These are phyloP conservation scores for Antennarius striatus DNA, from an alignment of 2,113 vertebrate genomes.

Conservation along the genomic window DNA sequence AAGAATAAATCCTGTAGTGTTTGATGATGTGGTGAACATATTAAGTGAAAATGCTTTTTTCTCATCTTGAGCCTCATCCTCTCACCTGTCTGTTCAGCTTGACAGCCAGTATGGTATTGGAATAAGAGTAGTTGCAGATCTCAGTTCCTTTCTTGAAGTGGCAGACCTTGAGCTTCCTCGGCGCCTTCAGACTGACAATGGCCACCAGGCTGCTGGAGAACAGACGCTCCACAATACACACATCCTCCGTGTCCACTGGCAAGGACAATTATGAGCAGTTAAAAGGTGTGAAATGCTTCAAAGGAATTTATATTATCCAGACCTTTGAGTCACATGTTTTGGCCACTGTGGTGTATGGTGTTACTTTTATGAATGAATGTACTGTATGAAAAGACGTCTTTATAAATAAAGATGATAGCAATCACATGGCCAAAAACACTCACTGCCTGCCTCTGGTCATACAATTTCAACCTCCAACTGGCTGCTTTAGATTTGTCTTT, in stretches of 20 bases:
- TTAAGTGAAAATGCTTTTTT: not conserved
- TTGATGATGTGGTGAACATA: not conserved
- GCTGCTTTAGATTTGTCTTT: not conserved
- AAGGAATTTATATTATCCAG: too few species aligned
- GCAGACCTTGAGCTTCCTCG: conserved; percentile 98
- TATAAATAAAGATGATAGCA: too few species aligned
- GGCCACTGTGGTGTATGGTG: too few species aligned
- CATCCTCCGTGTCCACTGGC: conserved; percentile 95
- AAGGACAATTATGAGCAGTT: rapidly evolving
- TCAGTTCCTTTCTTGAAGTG: conserved; percentile 99
- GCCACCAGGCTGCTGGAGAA: conserved; percentile 98
- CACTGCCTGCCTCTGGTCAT: not conserved
- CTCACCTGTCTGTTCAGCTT: conserved; percentile 96
- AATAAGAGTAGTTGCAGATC: conserved; percentile 99
- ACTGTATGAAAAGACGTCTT: too few species aligned
- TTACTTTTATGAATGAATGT: too few species aligned
- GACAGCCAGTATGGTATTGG: conserved; percentile 97
- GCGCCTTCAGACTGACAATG: conserved; percentile 98
- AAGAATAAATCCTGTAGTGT: not conserved
- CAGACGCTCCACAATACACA: conserved; percentile 96
- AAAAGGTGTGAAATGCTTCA: not conserved
- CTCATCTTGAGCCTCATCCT: not conserved
- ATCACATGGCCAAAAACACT: not conserved
- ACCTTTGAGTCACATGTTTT: too few species aligned
- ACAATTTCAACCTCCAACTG: not conserved